These are phyloP conservation scores for Trachelus troglodyta DNA, from an alignment of 2,888 invertebrate genomes.

Conservation along the genomic window DNA sequence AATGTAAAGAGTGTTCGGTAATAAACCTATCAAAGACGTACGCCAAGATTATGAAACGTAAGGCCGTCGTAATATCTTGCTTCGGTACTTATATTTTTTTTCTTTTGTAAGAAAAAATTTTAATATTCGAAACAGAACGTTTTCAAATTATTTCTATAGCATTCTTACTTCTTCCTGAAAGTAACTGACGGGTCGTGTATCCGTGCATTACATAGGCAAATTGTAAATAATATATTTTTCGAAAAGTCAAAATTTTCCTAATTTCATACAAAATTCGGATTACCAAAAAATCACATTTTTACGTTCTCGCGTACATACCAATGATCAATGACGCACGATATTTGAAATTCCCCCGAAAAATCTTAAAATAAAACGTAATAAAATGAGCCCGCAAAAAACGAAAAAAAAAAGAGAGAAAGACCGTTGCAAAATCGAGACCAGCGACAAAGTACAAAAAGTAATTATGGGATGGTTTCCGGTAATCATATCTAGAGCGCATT, in stretches of 20 bases:
- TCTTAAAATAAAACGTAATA: not conserved
- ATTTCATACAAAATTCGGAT: not conserved
- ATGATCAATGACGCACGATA: no score
- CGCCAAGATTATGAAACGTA: constrained; percentile 25
- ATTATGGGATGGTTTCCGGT: constrained; percentile 66
- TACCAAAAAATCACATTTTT: not conserved
- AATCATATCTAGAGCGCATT: constrained; percentile 65
- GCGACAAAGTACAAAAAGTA: constrained; percentile 60
- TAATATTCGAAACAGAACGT: not conserved
- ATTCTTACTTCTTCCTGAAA: not conserved
- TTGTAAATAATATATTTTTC: not conserved
- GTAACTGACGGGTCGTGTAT: not conserved
- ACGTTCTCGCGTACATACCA: not conserved
- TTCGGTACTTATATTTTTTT: not conserved
- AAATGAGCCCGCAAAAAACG: not conserved
- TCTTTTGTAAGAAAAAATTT: not conserved
- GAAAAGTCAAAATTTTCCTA: no score
- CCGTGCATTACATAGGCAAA: not conserved
- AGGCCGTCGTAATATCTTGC: constrained; percentile 13
- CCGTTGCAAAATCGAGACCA: constrained; percentile 9
- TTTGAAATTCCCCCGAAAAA: not conserved
- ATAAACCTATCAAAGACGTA: constrained; percentile 37
- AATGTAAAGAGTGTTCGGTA: constrained; percentile 26
- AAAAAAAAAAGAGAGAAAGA: not conserved
- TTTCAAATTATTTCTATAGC: not conserved